phyloP scores from a whole-genome alignment of 1,140 invertebrate genomes.

The Cylas formicarius region DNA sequence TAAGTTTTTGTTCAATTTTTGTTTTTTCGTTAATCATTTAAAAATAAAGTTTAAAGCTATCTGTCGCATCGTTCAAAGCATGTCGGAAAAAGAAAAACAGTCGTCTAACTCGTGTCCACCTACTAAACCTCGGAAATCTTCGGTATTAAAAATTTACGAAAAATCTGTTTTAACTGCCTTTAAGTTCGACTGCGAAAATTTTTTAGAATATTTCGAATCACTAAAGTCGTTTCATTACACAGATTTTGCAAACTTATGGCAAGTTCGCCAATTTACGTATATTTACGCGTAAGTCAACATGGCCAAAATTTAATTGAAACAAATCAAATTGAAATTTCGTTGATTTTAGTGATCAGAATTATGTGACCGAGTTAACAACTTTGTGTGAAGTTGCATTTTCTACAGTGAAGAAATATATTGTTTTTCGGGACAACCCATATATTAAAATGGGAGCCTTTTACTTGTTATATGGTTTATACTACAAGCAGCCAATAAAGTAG shows the following conservation, averaged over 20 bases:
- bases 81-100: too few relatives aligned
- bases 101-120: too few relatives aligned
- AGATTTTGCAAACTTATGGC: conserved; percentile 22
- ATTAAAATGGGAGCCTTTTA: conserved; percentile 23
- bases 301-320: neutral
- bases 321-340: neutral
- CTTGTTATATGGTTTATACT: conserved; percentile 23
- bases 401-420: conserved; percentile 21
- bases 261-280: conserved; percentile 12
- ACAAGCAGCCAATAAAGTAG: conserved; percentile 27
- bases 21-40: too few relatives aligned
- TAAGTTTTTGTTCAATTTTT: too few relatives aligned
- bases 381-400: conserved; percentile 19
- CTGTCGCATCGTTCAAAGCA: too few relatives aligned
- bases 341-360: conserved; percentile 19
- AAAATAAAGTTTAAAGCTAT: too few relatives aligned
- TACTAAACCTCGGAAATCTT: conserved; percentile 4
- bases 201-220: conserved; percentile 20
- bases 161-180: conserved; percentile 14
- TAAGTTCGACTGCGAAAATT: conserved; percentile 21
- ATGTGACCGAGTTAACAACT: conserved; percentile 11
- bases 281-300: conserved; percentile 24
- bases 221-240: conserved; percentile 11
- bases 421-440: conserved; percentile 11
- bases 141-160: conserved; percentile 12